Evolutionary conservation across 2,797 vertebrate species (phyloP).

Genomic region (Sebastes cheni): DNA sequence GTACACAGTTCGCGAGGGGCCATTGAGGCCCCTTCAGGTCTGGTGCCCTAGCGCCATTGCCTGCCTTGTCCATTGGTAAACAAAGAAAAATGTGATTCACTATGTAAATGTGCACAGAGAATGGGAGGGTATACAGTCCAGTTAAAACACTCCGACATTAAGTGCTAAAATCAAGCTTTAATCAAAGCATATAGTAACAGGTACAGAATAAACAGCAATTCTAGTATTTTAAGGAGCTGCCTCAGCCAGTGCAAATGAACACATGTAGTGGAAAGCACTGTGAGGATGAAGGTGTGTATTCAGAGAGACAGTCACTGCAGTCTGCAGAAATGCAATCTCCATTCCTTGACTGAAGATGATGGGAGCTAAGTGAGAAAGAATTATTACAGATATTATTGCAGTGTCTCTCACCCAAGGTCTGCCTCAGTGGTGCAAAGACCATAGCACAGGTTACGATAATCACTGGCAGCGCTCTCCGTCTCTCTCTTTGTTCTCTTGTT

Average conservation of each 20-base stretch:
- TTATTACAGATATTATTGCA: neutral
- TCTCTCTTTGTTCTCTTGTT: conserved; percentile 19
- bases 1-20: neutral
- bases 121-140: neutral
- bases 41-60: neutral
- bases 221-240: neutral
- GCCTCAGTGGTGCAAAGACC: neutral
- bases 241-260: neutral
- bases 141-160: neutral
- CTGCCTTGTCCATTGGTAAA: neutral
- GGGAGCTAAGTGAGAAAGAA: neutral
- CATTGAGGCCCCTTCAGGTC: neutral
- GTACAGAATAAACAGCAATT: neutral
- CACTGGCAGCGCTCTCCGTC: neutral
- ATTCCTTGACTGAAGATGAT: neutral
- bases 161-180: neutral
- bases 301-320: neutral
- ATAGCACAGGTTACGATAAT: neutral
- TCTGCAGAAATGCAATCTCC: neutral
- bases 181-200: neutral
- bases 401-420: neutral
- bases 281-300: neutral
- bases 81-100: neutral
- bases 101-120: neutral
- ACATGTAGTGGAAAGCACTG: neutral